Evolutionary conservation across 2,888 invertebrate species (phyloP).

Genomic region (Agrilus cyanescens): DNA sequence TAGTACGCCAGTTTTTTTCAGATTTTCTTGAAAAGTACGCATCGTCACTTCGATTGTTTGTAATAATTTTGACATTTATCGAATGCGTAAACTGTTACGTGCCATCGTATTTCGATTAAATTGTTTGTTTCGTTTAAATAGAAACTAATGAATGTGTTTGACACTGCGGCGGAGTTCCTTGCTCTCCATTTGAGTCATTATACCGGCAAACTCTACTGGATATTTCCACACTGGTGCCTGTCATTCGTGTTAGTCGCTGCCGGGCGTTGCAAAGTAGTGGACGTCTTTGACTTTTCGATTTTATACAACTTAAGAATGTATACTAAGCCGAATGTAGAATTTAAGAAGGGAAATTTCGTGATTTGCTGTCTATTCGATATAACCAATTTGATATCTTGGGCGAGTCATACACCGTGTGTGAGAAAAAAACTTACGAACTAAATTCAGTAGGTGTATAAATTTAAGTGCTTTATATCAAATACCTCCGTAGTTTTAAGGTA

Average conservation of each 20-base stretch:
- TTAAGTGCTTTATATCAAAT: conserved; percentile 28
- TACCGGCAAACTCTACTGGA: no score
- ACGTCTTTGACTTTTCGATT: conserved; percentile 24
- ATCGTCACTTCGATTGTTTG: no score
- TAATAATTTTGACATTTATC: no score
- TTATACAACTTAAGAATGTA: conserved; percentile 31
- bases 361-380: conserved; percentile 29
- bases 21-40: no score
- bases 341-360: conserved; percentile 34
- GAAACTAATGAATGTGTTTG: no score
- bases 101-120: no score
- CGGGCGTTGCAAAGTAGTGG: conserved; percentile 26
- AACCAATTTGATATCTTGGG: conserved; percentile 30
- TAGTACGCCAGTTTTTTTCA: no score
- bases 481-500: conserved; percentile 25
- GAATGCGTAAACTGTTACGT: no score
- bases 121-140: no score
- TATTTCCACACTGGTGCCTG: no score
- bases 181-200: no score
- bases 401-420: conserved; percentile 35
- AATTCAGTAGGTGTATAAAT: conserved; percentile 7
- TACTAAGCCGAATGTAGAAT: conserved; percentile 34
- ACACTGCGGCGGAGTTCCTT: no score
- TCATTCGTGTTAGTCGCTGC: conserved; percentile 22
- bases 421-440: conserved; percentile 33